These are phyloP conservation scores for Siderastrea radians DNA, from an alignment of 92 coral and sea anemone genomes.

Conservation along the genomic window DNA sequence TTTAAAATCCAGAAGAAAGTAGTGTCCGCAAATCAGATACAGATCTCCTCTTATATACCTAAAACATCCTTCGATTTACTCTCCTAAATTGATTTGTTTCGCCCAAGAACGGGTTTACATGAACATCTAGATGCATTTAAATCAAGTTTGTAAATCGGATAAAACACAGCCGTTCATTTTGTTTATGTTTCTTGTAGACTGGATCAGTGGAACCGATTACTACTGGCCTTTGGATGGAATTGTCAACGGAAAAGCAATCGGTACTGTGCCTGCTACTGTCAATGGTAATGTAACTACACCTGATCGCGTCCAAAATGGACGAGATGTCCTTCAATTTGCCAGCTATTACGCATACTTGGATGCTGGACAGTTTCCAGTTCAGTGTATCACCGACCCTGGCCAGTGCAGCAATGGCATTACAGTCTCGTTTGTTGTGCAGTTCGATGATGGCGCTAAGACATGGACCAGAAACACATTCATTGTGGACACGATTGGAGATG, in stretches of 20 bases:
- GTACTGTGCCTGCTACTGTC: constrained; percentile 76
- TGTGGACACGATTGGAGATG: constrained; percentile 82
- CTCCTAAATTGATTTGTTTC: too few species aligned
- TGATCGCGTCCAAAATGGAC: constrained; percentile 54
- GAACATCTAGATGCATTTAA: too few species aligned
- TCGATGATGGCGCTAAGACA: constrained; percentile 68
- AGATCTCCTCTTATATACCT: too few species aligned
- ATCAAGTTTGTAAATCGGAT: too few species aligned
- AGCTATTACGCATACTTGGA: constrained; percentile 68
- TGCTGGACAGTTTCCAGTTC: constrained; percentile 61
- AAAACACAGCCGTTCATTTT: neutral
- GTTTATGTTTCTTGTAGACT: constrained; percentile 59
- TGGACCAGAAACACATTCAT: constrained; percentile 79
- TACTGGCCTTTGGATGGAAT: constrained; percentile 92
- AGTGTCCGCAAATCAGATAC: too few species aligned
- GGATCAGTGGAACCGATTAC: constrained; percentile 90
- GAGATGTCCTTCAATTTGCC: constrained; percentile 65
- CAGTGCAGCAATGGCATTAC: constrained; percentile 79
- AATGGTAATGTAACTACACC: constrained; percentile 76
- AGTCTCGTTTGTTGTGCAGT: constrained; percentile 81
- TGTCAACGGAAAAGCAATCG: constrained; percentile 73
- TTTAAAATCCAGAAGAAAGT: too few species aligned
- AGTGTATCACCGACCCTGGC: constrained; percentile 79
- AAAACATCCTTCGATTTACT: too few species aligned
- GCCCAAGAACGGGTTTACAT: too few species aligned